A percentile compares a stretch with the other conserved stretches of the same genome.
Evolutionary conservation across 2,113 vertebrate genomes (phyloP).

Genomic region (Picathartes gymnocephalus): DNA sequence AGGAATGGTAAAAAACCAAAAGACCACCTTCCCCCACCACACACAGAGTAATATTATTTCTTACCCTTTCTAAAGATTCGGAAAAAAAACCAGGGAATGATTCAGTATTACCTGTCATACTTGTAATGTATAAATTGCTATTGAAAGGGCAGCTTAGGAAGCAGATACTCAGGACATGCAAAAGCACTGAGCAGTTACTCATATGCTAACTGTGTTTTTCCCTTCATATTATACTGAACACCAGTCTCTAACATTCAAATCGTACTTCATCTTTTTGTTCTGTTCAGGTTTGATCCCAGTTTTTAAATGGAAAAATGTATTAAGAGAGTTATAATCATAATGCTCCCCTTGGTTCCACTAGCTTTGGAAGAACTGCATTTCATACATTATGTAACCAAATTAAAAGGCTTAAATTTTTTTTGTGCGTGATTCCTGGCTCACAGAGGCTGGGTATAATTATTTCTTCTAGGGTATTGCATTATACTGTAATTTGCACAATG

Average conservation of each 20-base stretch:
- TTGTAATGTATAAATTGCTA: neutral
- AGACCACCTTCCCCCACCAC: neutral
- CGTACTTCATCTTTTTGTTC: neutral
- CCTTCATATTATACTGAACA: neutral
- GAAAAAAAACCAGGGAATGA: neutral
- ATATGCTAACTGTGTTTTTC: neutral
- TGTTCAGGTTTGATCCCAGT: neutral
- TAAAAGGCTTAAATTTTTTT: constrained; percentile 14
- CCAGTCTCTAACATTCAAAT: neutral
- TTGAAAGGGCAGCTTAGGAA: neutral
- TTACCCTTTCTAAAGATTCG: neutral
- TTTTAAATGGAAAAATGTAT: constrained; percentile 29
- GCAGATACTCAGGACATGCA: neutral
- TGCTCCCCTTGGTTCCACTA: constrained; percentile 25
- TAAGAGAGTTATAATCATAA: constrained; percentile 3
- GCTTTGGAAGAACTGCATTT: neutral
- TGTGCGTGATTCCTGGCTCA: neutral
- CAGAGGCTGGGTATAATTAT: constrained; percentile 14
- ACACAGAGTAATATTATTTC: neutral
- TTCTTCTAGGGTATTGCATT: constrained; percentile 13
- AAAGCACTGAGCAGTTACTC: neutral
- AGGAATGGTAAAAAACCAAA: neutral
- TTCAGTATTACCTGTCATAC: neutral
- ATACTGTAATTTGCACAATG: constrained; percentile 30
- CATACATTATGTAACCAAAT: neutral